These are phyloP conservation scores for Cetonia aurata DNA, from an alignment of 2,888 invertebrate species.

Conservation along the genomic window DNA sequence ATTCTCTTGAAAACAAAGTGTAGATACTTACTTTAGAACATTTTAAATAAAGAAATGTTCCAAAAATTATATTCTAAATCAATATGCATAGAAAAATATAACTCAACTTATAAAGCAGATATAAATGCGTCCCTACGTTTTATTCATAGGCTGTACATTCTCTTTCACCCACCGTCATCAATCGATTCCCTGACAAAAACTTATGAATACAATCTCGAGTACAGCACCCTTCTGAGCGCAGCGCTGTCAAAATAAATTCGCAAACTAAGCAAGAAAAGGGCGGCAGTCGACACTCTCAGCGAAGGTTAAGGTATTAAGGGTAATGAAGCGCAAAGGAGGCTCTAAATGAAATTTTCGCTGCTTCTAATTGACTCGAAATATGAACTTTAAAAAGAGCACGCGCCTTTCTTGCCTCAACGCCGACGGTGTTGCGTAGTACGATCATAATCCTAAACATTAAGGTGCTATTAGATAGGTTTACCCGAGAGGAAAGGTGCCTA, in stretches of 20 bases:
- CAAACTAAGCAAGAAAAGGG: slow-evolving; percentile 49
- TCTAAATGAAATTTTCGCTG: slow-evolving; percentile 54
- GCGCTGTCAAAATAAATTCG: slow-evolving; percentile 50
- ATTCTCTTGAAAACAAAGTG: too few species aligned
- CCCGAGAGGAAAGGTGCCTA: too few species aligned
- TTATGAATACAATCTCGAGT: slow-evolving; percentile 58
- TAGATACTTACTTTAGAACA: too few species aligned
- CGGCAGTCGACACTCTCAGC: slow-evolving; percentile 48
- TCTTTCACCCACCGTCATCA: slow-evolving; percentile 40
- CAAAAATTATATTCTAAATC: too few species aligned
- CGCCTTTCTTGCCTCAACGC: background rate
- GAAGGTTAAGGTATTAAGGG: slow-evolving; percentile 54
- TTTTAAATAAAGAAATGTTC: too few species aligned
- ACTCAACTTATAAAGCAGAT: too few species aligned
- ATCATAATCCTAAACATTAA: slow-evolving; percentile 13
- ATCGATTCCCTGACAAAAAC: slow-evolving; percentile 54
- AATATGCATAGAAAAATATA: background rate
- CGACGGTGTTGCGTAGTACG: background rate
- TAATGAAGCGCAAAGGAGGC: slow-evolving; percentile 54
- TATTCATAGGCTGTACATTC: background rate
- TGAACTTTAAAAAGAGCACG: slow-evolving; percentile 7
- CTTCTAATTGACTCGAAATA: slow-evolving; percentile 43
- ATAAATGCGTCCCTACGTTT: background rate
- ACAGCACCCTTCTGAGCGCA: slow-evolving; percentile 38
- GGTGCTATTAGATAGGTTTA: slow-evolving; percentile 1